A percentile compares a stretch with the other conserved stretches of the same genome.
Conservation (phyloP, 2,797 vertebrate genomes). For the Lagodon rhomboides region DNA sequence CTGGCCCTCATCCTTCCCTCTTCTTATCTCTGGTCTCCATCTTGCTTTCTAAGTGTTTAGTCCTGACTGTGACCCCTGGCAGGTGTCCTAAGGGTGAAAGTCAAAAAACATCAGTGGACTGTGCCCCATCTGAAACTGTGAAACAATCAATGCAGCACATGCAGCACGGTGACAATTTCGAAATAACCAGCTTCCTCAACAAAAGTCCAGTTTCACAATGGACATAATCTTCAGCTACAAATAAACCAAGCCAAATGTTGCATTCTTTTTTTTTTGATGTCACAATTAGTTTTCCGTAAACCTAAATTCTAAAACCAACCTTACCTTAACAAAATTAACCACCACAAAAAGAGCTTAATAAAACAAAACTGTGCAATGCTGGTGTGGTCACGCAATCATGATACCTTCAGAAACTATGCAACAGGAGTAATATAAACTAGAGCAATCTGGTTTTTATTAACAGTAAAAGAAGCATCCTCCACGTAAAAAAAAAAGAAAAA, state of each 20-base stretch:
- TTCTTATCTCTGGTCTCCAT: constrained; percentile 28
- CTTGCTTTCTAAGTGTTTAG: constrained; percentile 28
- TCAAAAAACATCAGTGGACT: constrained; percentile 40
- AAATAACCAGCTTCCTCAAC: constrained; percentile 3
- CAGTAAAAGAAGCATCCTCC: constrained; percentile 17
- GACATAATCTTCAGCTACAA: background rate
- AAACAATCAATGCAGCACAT: constrained; percentile 27
- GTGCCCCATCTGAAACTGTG: constrained; percentile 18
- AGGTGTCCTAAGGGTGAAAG: constrained; percentile 29
- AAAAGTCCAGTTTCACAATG: background rate
- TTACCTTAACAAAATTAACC: background rate
- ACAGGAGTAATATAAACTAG: constrained; percentile 9
- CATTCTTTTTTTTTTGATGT: no score
- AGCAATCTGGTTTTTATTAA: constrained; percentile 29
- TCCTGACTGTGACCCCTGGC: constrained; percentile 36
- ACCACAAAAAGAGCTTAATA: constrained; percentile 3
- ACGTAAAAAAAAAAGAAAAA: constrained; percentile 34
- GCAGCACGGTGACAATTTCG: background rate
- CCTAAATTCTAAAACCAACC: background rate
- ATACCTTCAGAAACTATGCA: constrained; percentile 29
- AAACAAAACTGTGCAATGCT: background rate
- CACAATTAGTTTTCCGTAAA: background rate
- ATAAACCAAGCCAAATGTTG: background rate
- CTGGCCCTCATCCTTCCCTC: constrained; percentile 10
- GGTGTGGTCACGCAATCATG: background rate